Percentiles rank a stretch among this genome's conserved stretches.
These are phyloP conservation scores for Tromatobia lineatoria DNA, from an alignment of 2,888 invertebrate species.

Conservation along the genomic window DNA sequence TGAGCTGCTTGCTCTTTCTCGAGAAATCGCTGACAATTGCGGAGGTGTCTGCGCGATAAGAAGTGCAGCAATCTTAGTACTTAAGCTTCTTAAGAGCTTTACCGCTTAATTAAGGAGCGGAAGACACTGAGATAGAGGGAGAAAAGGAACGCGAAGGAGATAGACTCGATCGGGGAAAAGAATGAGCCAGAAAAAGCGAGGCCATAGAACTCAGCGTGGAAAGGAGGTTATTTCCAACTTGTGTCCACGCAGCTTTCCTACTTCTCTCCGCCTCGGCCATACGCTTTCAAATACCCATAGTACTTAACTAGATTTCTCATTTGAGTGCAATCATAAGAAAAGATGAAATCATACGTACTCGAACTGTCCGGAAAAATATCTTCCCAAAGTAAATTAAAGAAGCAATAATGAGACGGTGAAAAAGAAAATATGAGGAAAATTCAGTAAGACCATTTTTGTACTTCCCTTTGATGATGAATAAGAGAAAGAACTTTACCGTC, in stretches of 20 bases:
- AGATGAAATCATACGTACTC: slow-evolving; percentile 20
- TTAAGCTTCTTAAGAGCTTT: slow-evolving; percentile 79
- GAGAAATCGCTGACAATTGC: slow-evolving; percentile 79
- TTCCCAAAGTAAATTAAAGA: not conserved
- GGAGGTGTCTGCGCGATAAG: slow-evolving; percentile 77
- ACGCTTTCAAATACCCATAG: slow-evolving; percentile 22
- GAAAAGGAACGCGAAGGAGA: slow-evolving; percentile 6
- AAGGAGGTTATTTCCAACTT: slow-evolving; percentile 41
- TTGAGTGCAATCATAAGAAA: slow-evolving; percentile 28
- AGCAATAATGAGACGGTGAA: not conserved
- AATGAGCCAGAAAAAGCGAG: slow-evolving; percentile 11
- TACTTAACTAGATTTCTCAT: slow-evolving; percentile 35
- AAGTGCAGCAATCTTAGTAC: slow-evolving; percentile 73
- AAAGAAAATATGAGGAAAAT: not conserved
- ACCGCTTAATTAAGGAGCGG: slow-evolving; percentile 76
- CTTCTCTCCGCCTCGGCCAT: slow-evolving; percentile 23
- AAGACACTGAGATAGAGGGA: slow-evolving; percentile 28
- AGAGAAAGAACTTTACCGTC: not conserved
- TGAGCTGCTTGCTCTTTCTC: slow-evolving; percentile 42
- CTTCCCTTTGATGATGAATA: not conserved
- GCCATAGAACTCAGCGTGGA: not conserved
- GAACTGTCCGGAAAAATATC: not conserved
- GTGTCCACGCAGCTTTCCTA: slow-evolving; percentile 35
- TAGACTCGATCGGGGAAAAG: slow-evolving; percentile 21
- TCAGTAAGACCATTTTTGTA: too few species aligned